phyloP scores from a whole-genome alignment of 2,888 invertebrate genomes.

The Parnassius mnemosyne region DNA sequence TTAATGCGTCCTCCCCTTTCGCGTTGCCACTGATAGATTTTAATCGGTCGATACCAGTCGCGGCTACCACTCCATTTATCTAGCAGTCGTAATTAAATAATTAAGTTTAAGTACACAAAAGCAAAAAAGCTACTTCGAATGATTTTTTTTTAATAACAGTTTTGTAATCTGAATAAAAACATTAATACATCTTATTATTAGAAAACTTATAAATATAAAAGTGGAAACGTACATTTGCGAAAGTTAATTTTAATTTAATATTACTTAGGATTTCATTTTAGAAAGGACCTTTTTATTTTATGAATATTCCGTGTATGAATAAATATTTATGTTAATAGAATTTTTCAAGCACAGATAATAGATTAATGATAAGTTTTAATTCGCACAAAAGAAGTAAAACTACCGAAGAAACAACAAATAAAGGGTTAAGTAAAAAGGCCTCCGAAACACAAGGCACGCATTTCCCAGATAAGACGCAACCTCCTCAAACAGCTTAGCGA shows the following conservation, averaged over 20 bases:
- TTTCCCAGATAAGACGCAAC: conserved; percentile 24
- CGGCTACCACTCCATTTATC: background rate
- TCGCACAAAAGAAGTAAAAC: background rate
- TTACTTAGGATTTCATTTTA: too few species aligned
- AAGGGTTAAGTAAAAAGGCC: conserved; percentile 16
- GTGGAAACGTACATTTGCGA: too few species aligned
- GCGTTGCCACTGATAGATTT: conserved; percentile 69
- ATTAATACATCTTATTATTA: too few species aligned
- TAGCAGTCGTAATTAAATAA: conserved; percentile 7
- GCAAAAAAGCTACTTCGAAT: background rate
- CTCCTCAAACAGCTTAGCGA: conserved; percentile 40
- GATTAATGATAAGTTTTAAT: too few species aligned
- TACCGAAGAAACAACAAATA: conserved; percentile 6
- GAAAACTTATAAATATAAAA: too few species aligned
- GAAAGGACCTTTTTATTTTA: too few species aligned
- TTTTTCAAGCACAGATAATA: too few species aligned
- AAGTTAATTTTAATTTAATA: too few species aligned
- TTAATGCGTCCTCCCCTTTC: conserved; percentile 65
- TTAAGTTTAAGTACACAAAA: background rate
- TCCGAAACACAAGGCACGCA: conserved; percentile 9
- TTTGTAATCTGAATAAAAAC: background rate
- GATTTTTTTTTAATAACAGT: background rate
- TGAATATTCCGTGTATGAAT: too few species aligned
- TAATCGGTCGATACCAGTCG: conserved; percentile 63
- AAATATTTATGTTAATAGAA: too few species aligned